phyloP scores from a whole-genome alignment of 2,797 vertebrate species.

The Sebastolobus altivelis region DNA sequence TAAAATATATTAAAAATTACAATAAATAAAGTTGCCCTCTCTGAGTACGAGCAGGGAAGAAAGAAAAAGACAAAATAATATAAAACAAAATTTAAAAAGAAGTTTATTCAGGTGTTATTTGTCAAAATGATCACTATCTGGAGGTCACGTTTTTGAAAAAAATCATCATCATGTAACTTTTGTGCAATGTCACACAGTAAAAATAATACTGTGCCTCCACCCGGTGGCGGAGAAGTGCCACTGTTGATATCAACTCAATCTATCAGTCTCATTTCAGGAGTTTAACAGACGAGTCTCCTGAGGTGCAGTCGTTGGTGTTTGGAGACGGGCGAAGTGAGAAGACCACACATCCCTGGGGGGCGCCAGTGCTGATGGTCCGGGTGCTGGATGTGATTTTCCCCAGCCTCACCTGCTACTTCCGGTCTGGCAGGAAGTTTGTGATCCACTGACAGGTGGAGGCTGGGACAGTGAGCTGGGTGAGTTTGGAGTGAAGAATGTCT shows the following conservation, averaged over 20 bases:
- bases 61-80: background rate
- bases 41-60: background rate
- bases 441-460: too few relatives aligned
- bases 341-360: too few relatives aligned
- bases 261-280: too few relatives aligned
- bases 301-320: too few relatives aligned
- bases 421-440: too few relatives aligned
- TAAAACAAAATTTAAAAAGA: background rate
- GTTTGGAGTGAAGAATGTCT: too few relatives aligned
- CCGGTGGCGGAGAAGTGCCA: conserved; percentile 24
- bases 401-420: too few relatives aligned
- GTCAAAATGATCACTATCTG: background rate
- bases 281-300: too few relatives aligned
- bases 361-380: too few relatives aligned
- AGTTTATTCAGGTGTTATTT: background rate
- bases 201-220: conserved; percentile 42
- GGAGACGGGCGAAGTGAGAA: too few relatives aligned
- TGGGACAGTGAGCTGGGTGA: too few relatives aligned
- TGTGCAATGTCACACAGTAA: conserved; percentile 8
- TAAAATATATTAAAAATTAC: background rate
- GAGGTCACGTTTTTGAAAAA: conserved; percentile 1
- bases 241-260: background rate
- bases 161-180: background rate
- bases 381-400: too few relatives aligned
- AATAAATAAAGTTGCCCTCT: background rate